Percentiles rank a stretch among this genome's conserved stretches.
These are phyloP conservation scores for Xenopus borealis DNA, from an alignment of 2,113 vertebrate species.

Conservation along the genomic window DNA sequence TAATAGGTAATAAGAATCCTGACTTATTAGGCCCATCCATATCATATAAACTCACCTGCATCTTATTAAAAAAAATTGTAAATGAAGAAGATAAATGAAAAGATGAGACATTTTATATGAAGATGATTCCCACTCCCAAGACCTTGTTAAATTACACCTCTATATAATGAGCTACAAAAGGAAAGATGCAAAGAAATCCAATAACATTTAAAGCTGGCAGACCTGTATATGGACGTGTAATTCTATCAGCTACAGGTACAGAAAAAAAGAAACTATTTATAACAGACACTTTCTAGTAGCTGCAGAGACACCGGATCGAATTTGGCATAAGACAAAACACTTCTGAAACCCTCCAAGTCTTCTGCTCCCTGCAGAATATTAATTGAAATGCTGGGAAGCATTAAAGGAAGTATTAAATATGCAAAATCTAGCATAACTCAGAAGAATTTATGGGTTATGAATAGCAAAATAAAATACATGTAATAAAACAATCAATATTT, in stretches of 20 bases:
- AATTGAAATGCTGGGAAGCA: slow-evolving; percentile 66
- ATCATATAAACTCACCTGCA: too few species aligned
- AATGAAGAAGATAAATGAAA: too few species aligned
- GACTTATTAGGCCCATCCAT: too few species aligned
- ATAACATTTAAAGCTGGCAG: too few species aligned
- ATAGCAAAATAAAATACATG: slow-evolving; percentile 58
- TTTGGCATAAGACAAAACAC: slow-evolving; percentile 28
- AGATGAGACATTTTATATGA: too few species aligned
- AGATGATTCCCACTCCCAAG: too few species aligned
- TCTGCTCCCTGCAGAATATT: slow-evolving; percentile 52
- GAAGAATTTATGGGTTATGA: slow-evolving; percentile 49
- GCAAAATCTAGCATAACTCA: slow-evolving; percentile 62
- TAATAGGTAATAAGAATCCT: too few species aligned
- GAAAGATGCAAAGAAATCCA: too few species aligned
- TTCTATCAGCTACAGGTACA: background rate
- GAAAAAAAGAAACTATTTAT: background rate
- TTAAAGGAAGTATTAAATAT: slow-evolving; percentile 69
- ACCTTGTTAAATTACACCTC: too few species aligned
- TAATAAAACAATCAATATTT: slow-evolving; percentile 37
- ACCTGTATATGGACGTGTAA: too few species aligned
- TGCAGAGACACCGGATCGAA: slow-evolving; percentile 2
- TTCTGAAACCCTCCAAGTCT: slow-evolving; percentile 25
- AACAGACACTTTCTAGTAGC: slow-evolving; percentile 13
- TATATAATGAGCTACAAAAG: too few species aligned
- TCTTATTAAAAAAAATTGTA: too few species aligned